Evolutionary conservation across 2,113 vertebrate species (phyloP).

Genomic region (Mungos mungo): DNA sequence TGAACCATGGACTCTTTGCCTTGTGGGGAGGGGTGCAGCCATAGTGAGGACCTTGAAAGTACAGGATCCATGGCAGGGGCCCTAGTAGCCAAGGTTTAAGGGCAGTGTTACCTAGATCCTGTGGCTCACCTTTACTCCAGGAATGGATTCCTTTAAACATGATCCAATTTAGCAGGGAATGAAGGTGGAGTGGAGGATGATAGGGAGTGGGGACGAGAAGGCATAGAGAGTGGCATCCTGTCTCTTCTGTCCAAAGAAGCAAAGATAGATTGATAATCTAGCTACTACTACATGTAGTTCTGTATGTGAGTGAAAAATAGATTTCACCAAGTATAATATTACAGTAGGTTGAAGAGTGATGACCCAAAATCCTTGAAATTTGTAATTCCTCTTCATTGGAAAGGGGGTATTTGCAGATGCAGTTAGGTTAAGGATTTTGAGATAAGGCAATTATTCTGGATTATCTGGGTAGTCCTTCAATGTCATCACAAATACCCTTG

Average conservation of each 20-base stretch:
- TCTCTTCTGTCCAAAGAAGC: background rate
- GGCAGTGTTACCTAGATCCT: background rate
- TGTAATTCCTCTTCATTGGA: background rate
- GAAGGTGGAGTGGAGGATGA: background rate
- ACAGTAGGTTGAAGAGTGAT: background rate
- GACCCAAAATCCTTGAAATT: background rate
- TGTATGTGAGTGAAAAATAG: background rate
- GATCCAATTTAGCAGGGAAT: background rate
- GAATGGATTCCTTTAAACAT: background rate
- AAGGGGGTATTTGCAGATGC: background rate
- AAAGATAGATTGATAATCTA: background rate
- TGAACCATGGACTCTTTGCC: background rate
- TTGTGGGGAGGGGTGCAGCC: background rate
- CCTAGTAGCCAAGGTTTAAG: background rate
- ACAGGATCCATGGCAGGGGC: fast-evolving
- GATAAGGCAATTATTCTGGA: background rate
- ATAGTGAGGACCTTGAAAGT: background rate
- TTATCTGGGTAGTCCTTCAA: background rate
- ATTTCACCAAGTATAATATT: background rate
- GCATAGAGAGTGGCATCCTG: background rate
- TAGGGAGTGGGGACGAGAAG: background rate
- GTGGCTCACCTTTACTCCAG: background rate
- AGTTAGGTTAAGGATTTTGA: background rate
- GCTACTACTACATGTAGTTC: background rate
- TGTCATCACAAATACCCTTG: background rate